phyloP scores from a whole-genome alignment of 1,140 invertebrate species.

The Caerostris darwini region DNA sequence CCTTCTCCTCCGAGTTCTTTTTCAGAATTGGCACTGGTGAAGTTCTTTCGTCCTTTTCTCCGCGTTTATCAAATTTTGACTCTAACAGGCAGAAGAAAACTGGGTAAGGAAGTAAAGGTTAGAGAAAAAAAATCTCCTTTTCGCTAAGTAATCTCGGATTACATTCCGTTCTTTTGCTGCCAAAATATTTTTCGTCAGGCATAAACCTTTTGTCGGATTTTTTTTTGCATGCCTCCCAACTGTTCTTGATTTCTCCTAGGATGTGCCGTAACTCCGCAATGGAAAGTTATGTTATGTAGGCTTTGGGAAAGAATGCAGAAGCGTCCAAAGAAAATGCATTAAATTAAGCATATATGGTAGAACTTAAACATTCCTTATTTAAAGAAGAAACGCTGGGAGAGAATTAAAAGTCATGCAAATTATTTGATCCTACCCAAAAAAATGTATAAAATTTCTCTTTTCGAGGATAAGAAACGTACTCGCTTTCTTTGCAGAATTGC shows the following conservation, averaged over 20 bases:
- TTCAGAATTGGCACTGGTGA: constrained; percentile 23
- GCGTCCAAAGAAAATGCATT: background rate
- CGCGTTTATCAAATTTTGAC: constrained; percentile 72
- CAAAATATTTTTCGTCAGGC: constrained; percentile 45
- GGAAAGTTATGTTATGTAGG: background rate
- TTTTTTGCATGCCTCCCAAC: background rate
- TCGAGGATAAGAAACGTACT: no score
- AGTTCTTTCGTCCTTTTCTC: constrained; percentile 30
- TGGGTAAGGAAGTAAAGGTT: background rate
- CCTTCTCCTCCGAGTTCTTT: constrained; percentile 54
- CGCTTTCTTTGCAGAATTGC: no score
- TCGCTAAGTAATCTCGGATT: constrained; percentile 49
- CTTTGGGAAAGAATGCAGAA: constrained; percentile 1
- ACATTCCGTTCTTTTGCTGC: constrained; percentile 50
- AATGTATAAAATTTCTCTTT: no score
- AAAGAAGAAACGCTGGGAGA: background rate
- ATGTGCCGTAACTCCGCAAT: background rate
- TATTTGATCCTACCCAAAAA: no score
- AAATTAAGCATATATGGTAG: background rate
- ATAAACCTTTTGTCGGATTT: background rate
- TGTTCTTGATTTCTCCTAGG: background rate
- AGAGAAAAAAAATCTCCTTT: constrained; percentile 24
- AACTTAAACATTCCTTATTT: background rate
- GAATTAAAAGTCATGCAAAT: background rate
- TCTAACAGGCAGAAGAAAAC: constrained; percentile 49